phyloP scores from a whole-genome alignment of 1,140 invertebrate genomes.

The Adoxophyes honmai region DNA sequence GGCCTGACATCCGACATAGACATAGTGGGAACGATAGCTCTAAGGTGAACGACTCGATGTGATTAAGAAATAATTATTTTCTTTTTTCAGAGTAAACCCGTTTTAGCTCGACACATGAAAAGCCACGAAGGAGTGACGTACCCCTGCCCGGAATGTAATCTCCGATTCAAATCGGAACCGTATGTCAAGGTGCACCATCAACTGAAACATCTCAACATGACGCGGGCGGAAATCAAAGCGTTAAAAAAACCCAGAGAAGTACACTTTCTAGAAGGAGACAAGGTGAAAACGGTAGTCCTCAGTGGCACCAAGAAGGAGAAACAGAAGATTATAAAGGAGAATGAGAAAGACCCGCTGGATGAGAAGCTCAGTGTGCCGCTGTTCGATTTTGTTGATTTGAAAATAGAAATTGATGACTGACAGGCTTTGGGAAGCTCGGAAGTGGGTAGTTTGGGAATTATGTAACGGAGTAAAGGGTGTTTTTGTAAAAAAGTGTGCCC shows the following conservation, averaged over 20 bases:
- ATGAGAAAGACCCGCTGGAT: background rate
- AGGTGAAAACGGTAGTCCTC: background rate
- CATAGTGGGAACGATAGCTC: no score
- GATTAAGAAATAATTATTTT: background rate
- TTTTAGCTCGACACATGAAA: slow-evolving; percentile 39
- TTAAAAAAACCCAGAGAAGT: background rate
- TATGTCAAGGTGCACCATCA: slow-evolving; percentile 49
- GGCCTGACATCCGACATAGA: no score
- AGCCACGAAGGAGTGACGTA: slow-evolving; percentile 35
- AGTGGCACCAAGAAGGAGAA: slow-evolving; percentile 13
- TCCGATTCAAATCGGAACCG: slow-evolving; percentile 40
- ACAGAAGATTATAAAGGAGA: background rate
- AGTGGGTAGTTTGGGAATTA: no score
- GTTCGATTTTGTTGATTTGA: slow-evolving; percentile 9
- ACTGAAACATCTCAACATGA: slow-evolving; percentile 45
- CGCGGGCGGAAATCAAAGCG: slow-evolving; percentile 34
- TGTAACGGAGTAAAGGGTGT: no score
- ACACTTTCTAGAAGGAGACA: slow-evolving; percentile 2
- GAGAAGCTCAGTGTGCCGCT: background rate
- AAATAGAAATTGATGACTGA: background rate
- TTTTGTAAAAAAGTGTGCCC: no score
- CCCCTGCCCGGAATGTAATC: slow-evolving; percentile 39
- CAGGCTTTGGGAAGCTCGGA: no score
- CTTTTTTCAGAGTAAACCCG: slow-evolving; percentile 40
- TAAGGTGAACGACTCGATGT: no score